Base-by-base conservation (phyloP, 2,888 invertebrate species). In the Lepidocyrtoides sp. region DNA sequence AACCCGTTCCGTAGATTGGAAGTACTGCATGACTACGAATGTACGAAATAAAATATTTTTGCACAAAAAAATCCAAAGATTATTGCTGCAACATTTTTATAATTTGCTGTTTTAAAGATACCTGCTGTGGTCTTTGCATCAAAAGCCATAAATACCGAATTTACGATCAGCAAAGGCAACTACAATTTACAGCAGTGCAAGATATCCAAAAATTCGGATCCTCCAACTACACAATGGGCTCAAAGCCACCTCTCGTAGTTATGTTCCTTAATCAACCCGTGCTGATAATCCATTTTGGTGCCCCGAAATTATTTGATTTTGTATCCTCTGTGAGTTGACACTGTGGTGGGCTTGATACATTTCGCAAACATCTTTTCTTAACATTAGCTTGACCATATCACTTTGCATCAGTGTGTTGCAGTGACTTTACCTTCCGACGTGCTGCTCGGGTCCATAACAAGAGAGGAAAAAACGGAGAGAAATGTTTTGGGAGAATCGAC, bases 401-500 rank as follows among this genome's bases (percentile, higher is more conserved):
- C 20, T 36, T 23, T 54, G 26, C 66, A 69, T 17, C 12, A 92
- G 92, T 89, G 89, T 44, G 57, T 92, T 51, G 88, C 91, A 75
- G 92, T 92, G 14, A 92, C 92, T 7, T 84, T 92, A 17, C 92
- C 92, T 4, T 91, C 91, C 10, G 91, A 92, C 60, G 83, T 92
- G 12, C 48, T 91, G n/a, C 44, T 92, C 23, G 92, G 92, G 36
- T 92, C 92, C 17, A 89, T 92, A 36, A 92, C 91, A 2, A 51
- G 89, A 12, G 91, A 92, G n/a, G 92, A 91, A 20, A 86, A 29
- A 32, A 32, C 86, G 3, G 89, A 84, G 23, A 66, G 82, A 54
- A 91, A 48, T 48, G 82, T 88, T 29, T 20, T 92, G 48, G 92
- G 92, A 26, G 90, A 85, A 17, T 89, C 91, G 5, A 86, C 89